A percentile compares a stretch with the other conserved stretches of the same genome.
Evolutionary conservation across 2,797 vertebrate species (phyloP).

Genomic region (Selene dorsalis): DNA sequence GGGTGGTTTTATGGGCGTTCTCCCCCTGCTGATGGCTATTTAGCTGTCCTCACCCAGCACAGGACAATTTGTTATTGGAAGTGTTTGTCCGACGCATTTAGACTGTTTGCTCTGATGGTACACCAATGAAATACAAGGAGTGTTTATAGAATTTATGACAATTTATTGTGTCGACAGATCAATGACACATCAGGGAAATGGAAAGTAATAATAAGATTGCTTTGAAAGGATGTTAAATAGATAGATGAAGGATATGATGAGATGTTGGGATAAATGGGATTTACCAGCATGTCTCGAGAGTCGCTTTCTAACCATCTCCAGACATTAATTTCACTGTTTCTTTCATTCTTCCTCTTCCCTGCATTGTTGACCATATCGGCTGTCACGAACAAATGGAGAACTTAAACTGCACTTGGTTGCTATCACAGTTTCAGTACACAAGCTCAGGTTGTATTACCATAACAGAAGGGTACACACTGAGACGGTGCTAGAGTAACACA

Average conservation of each 20-base stretch:
- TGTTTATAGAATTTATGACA: conserved; percentile 63
- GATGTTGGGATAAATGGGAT: conserved; percentile 29
- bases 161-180: conserved; percentile 60
- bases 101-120: conserved; percentile 47
- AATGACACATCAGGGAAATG: conserved; percentile 59
- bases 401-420: conserved; percentile 39
- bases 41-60: conserved; percentile 65
- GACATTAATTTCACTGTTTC: conserved; percentile 27
- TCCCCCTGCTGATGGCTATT: conserved; percentile 66
- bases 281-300: conserved; percentile 10
- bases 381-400: conserved; percentile 12
- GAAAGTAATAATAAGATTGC: conserved; percentile 58
- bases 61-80: conserved; percentile 70
- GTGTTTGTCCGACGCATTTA: conserved; percentile 71
- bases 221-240: conserved; percentile 38
- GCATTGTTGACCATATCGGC: background rate
- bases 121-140: conserved; percentile 57
- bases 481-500: conserved; percentile 4
- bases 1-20: conserved; percentile 69
- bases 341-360: conserved; percentile 4
- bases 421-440: conserved; percentile 33
- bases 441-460: conserved; percentile 32
- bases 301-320: conserved; percentile 16
- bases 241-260: conserved; percentile 45
- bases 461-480: conserved; percentile 1